Evolutionary conservation across 53 echinoderm and acorn worm genomes (phyloP).

Genomic region (Actinopyga echinites): DNA sequence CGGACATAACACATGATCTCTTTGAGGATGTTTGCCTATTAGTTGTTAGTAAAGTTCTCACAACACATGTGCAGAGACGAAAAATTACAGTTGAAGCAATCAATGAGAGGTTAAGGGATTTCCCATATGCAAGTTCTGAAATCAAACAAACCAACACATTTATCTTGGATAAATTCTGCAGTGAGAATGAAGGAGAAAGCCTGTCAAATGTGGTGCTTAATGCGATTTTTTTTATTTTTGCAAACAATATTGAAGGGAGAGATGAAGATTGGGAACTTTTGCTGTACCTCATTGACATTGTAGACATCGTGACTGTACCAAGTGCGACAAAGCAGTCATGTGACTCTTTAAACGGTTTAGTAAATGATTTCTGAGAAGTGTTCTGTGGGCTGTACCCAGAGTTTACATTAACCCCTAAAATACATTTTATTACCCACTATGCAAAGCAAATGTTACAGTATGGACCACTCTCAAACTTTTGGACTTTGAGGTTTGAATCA

Average conservation of each 20-base stretch:
- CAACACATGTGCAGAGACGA: not conserved
- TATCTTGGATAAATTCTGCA: not conserved
- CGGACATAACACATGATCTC: slow-evolving; percentile 35
- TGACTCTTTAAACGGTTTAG: no score
- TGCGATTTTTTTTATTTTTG: slow-evolving; percentile 11
- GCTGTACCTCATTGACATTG: no score
- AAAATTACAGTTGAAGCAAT: not conserved
- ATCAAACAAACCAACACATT: slow-evolving; percentile 32
- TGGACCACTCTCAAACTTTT: slow-evolving; percentile 8
- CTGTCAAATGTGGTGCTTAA: slow-evolving; percentile 44
- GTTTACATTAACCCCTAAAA: not conserved
- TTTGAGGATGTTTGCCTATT: slow-evolving; percentile 9
- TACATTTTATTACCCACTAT: slow-evolving; percentile 11
- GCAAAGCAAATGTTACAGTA: not conserved
- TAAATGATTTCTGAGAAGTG: no score
- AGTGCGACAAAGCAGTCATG: no score
- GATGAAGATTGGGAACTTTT: no score
- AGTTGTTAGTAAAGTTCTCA: slow-evolving; percentile 3
- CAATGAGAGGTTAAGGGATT: slow-evolving; percentile 10
- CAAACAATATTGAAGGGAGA: no score
- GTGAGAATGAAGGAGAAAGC: slow-evolving; percentile 40
- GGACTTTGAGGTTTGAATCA: slow-evolving; percentile 1
- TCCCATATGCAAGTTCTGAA: slow-evolving; percentile 35
- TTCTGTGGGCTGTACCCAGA: not conserved
- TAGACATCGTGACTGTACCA: no score